Conservation (phyloP, 2,113 vertebrate genomes). For the Sarotherodon lohbergeri region DNA sequence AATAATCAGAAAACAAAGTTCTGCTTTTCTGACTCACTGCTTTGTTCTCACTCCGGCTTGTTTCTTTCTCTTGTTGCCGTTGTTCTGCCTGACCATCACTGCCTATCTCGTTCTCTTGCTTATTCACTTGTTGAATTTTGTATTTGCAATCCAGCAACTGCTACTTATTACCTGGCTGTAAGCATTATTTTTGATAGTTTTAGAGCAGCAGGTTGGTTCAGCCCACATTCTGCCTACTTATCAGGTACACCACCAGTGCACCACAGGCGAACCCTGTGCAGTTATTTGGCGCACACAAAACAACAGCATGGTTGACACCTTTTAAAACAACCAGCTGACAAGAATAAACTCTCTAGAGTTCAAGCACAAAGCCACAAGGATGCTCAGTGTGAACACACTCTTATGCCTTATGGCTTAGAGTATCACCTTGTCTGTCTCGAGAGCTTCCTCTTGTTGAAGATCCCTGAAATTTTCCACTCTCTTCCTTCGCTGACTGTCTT, state of each 20-base stretch:
- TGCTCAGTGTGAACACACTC: background rate
- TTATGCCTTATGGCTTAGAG: background rate
- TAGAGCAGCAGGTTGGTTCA: background rate
- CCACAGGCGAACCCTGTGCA: background rate
- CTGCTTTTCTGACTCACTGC: background rate
- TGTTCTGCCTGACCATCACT: background rate
- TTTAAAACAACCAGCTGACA: background rate
- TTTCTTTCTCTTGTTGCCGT: background rate
- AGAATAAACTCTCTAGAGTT: background rate
- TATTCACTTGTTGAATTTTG: background rate
- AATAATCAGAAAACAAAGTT: background rate
- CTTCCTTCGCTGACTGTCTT: conserved; percentile 38
- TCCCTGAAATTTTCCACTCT: conserved; percentile 9
- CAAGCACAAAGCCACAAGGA: background rate
- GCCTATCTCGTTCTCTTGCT: background rate
- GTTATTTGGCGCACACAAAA: background rate
- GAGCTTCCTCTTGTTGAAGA: conserved; percentile 15
- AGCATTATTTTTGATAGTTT: background rate
- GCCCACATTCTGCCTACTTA: background rate
- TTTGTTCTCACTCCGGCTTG: background rate
- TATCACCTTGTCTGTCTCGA: conserved; percentile 9
- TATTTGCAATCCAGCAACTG: background rate
- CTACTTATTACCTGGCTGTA: background rate
- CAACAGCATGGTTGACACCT: background rate
- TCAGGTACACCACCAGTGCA: background rate